phyloP scores from a whole-genome alignment of 2,888 invertebrate genomes.

The Acanthoscelides obtectus region DNA sequence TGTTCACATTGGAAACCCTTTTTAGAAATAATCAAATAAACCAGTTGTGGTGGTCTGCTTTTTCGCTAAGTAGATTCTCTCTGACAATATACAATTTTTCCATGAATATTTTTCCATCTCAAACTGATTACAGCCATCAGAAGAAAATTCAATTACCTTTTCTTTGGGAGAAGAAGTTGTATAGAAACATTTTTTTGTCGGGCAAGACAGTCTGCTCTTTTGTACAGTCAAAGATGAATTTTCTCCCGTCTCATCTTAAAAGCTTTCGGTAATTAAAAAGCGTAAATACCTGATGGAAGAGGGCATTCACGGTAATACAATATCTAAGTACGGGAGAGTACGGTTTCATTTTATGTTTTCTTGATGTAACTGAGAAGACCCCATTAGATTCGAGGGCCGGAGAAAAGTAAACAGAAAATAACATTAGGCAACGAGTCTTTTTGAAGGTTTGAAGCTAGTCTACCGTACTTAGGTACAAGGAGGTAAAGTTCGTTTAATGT shows the following conservation, averaged over 20 bases:
- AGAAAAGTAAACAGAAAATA: background rate
- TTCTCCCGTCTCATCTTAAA: background rate
- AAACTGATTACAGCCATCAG: background rate
- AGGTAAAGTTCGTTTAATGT: no score
- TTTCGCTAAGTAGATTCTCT: no score
- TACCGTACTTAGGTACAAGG: no score
- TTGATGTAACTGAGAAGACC: background rate
- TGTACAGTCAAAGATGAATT: background rate
- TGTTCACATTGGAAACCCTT: no score
- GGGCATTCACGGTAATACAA: background rate
- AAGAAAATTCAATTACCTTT: background rate
- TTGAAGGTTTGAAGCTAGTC: no score
- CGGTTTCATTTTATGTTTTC: background rate
- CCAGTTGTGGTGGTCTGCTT: no score
- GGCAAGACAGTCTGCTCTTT: background rate
- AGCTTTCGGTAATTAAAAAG: background rate
- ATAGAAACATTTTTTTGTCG: background rate
- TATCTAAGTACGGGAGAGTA: background rate
- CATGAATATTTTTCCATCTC: background rate
- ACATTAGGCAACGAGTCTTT: no score
- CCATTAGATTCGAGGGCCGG: background rate
- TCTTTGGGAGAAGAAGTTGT: background rate
- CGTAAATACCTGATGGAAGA: background rate
- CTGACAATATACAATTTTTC: no score
- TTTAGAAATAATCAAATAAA: no score